A percentile compares a stretch with the other conserved stretches of the same genome.
Conservation (phyloP, 2,888 invertebrate genomes). For the Drosophila tripunctata region DNA sequence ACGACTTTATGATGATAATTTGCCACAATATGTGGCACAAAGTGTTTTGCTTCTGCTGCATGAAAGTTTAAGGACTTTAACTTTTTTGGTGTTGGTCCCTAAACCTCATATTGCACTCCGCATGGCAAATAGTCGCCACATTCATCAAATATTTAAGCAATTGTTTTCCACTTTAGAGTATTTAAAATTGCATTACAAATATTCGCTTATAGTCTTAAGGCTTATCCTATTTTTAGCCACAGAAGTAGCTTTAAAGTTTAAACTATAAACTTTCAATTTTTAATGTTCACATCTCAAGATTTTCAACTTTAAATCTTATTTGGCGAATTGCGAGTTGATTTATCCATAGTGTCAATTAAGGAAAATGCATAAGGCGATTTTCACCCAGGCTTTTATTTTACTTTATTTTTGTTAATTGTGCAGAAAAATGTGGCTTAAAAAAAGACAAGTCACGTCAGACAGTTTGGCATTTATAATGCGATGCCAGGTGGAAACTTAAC, state of each 20-base stretch:
- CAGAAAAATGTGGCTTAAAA: neutral
- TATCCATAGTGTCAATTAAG: neutral
- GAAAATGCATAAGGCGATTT: neutral
- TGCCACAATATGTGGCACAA: slow-evolving; percentile 48
- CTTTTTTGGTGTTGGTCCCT: neutral
- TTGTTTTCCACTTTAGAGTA: slow-evolving; percentile 38
- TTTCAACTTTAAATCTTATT: neutral
- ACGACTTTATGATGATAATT: slow-evolving; percentile 61
- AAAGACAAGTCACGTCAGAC: neutral
- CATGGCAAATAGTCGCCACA: neutral
- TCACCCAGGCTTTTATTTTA: neutral
- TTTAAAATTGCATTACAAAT: slow-evolving; percentile 38
- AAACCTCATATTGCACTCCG: no score
- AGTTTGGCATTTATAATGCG: neutral
- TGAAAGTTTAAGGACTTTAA: neutral
- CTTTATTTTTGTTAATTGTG: slow-evolving; percentile 1
- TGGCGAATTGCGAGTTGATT: neutral
- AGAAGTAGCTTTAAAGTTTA: neutral
- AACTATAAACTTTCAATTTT: neutral
- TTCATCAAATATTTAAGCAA: neutral
- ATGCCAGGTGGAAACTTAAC: neutral
- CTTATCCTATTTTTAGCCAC: no score
- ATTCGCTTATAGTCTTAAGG: no score
- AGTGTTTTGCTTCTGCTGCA: slow-evolving; percentile 19
- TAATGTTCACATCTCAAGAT: neutral